Conservation (phyloP, 2,113 vertebrate genomes). For the Hydrochoerus hydrochaeris region DNA sequence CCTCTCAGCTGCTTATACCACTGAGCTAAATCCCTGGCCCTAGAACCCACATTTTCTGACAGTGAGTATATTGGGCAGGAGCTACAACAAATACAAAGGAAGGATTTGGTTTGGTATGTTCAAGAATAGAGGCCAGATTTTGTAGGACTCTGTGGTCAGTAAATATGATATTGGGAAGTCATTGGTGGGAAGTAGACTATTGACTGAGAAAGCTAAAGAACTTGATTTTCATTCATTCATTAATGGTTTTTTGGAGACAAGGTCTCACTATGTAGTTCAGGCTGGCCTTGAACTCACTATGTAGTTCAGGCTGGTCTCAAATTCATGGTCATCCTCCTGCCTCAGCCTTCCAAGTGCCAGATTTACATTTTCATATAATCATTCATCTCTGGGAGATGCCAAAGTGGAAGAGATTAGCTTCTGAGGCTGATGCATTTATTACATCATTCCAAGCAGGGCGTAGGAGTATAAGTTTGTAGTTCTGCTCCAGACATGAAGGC, state of each 20-base stretch:
- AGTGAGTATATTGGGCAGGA: background rate
- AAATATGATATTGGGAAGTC: background rate
- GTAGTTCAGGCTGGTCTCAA: too few species aligned
- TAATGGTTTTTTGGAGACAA: background rate
- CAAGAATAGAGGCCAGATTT: constrained; percentile 3
- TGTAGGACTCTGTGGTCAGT: background rate
- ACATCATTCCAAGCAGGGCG: background rate
- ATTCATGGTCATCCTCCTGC: background rate
- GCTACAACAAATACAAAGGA: constrained; percentile 23
- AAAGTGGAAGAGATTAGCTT: background rate
- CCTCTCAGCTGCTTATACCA: too few species aligned
- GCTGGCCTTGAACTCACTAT: too few species aligned
- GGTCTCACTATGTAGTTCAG: too few species aligned
- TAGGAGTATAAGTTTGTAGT: background rate
- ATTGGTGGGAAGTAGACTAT: background rate
- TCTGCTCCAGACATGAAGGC: background rate
- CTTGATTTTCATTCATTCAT: background rate
- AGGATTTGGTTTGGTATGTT: constrained; percentile 26
- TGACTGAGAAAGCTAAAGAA: background rate
- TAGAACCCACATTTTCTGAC: background rate
- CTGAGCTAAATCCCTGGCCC: too few species aligned
- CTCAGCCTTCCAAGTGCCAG: background rate
- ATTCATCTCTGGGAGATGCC: constrained; percentile 12
- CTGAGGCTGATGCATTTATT: constrained; percentile 25
- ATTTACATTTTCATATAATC: constrained; percentile 7